Conservation (phyloP, 1,140 invertebrate species). For the Teleogryllus occipitalis region DNA sequence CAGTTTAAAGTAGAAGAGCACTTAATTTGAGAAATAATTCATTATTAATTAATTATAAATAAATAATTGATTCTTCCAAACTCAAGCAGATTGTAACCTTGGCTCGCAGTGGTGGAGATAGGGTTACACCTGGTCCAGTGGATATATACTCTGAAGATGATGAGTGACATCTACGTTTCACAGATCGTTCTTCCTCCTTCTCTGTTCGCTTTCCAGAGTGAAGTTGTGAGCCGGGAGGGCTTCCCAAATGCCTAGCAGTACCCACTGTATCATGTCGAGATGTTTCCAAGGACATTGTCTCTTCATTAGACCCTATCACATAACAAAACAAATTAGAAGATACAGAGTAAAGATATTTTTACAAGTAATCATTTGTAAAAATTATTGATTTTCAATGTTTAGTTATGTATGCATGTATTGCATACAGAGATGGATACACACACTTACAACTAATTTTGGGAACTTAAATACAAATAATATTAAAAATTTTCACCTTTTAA, state of each 20-base stretch:
- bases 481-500: conserved; percentile 24
- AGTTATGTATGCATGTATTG: too few species aligned
- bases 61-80: too few species aligned
- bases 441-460: too few species aligned
- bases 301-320: neutral
- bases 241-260: neutral
- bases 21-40: neutral
- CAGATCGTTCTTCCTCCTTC: neutral
- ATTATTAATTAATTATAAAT: too few species aligned
- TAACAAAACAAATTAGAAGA: too few species aligned
- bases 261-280: neutral
- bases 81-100: neutral
- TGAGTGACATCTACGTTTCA: neutral
- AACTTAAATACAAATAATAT: neutral
- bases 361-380: neutral
- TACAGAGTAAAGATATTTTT: neutral
- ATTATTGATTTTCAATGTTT: neutral
- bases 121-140: neutral
- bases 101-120: neutral
- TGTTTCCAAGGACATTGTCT: neutral
- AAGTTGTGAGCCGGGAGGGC: neutral
- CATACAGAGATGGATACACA: too few species aligned
- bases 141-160: neutral
- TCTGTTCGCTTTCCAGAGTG: neutral
- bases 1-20: neutral